Evolutionary conservation across 2,797 vertebrate genomes (phyloP), one percentile per base, ranked within the genome.

Genomic region (Tamandua tetradactyla): DNA sequence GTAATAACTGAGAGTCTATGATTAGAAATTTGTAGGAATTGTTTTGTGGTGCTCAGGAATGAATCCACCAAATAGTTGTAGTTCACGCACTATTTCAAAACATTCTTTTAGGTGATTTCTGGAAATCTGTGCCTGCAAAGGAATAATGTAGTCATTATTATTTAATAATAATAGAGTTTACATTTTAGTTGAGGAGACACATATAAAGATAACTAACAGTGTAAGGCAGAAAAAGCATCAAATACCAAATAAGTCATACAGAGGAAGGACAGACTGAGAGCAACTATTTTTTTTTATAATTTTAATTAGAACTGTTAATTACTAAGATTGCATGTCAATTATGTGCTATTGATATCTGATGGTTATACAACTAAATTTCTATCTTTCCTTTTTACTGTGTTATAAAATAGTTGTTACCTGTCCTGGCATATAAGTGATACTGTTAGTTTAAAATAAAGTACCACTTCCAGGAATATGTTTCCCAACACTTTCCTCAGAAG

Each of bases 321-420:
- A n/a, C 27, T 75, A 7, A 87, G 52, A 74, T 72, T 93, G 52
- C 23, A 11, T 57, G 47, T 84, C 76, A 82, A 23, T 30, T 27
- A 57, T 55, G 52, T 61, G 49, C 52, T 57, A 6, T 37, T 87
- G 25, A 32, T 75, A 89, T 52, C 8, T 1, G 2, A 20, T 40
- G 55, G n/a, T 78, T 59, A 74, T 12, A 93, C 32, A 61, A 62
- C 69, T 88, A 79, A 61, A 76, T 88, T 81, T 89, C 81, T 91
- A 0, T 57, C 37, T 96, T 94, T 96, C n/a, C 3, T 84, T 95
- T 91, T 22, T 85, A 27, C 49, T 93, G 17, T 78, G 62, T 79
- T 93, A 32, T 74, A 81, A 68, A 87, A 62, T 47, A 76, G 44
- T 72, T 87, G 42, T 32, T 75, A 18, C 32, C 49, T 83, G 35